phyloP scores from a whole-genome alignment of 2,113 vertebrate species.

The Gavialis gangeticus region DNA sequence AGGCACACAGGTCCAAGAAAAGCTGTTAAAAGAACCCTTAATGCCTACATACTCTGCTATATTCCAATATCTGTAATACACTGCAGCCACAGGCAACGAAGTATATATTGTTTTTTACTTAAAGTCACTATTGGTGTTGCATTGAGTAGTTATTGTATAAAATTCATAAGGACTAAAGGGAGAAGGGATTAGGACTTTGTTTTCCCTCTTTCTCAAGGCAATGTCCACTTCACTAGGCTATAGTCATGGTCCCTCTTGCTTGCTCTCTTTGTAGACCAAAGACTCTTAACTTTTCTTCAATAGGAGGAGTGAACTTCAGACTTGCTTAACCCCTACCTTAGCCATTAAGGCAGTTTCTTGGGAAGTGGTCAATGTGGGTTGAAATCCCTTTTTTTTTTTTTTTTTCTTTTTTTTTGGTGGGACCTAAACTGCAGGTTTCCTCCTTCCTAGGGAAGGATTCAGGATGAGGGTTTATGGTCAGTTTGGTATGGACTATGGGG shows the following conservation, averaged over 20 bases:
- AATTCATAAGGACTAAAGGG: too few species aligned
- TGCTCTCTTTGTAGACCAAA: too few species aligned
- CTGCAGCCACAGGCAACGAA: not conserved
- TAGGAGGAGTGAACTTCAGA: too few species aligned
- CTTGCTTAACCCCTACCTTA: not conserved
- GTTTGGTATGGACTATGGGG: too few species aligned
- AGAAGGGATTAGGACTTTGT: too few species aligned
- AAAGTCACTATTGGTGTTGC: not conserved
- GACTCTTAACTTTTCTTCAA: too few species aligned
- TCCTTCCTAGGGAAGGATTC: not conserved
- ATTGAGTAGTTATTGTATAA: too few species aligned
- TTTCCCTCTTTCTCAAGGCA: too few species aligned
- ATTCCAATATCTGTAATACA: not conserved
- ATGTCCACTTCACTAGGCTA: too few species aligned
- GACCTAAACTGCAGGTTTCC: not conserved
- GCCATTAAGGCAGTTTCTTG: not conserved
- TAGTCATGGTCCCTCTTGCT: too few species aligned
- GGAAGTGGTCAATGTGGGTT: not conserved
- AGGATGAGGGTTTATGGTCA: too few species aligned
- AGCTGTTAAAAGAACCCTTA: not conserved
- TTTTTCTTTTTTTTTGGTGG: not conserved
- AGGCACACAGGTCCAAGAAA: not conserved
- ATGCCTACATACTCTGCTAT: not conserved
- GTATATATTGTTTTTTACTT: not conserved
- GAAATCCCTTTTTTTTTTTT: not conserved